Evolutionary conservation across 2,113 vertebrate species (phyloP).

Genomic region (Geococcyx californianus): DNA sequence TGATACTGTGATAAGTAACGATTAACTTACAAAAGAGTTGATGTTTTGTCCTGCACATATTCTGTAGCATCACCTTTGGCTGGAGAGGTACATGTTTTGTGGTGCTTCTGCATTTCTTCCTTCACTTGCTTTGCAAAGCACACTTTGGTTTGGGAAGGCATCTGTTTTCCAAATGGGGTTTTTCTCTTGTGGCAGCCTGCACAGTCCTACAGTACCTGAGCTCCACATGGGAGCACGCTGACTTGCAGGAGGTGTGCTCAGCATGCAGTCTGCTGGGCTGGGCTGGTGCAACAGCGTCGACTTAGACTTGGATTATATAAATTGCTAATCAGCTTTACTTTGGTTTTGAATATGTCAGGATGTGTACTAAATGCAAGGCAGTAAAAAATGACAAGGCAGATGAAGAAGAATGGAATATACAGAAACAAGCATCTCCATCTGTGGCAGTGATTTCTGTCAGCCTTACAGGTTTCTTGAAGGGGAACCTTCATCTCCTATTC

Average conservation of each 20-base stretch:
- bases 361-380: not conserved
- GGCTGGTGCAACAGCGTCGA: not conserved
- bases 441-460: not conserved
- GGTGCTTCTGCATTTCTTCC: not conserved
- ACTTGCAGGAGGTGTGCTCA: not conserved
- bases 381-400: not conserved
- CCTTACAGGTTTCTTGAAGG: not conserved
- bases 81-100: not conserved
- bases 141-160: not conserved
- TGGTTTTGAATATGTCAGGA: not conserved
- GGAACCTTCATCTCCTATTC: constrained; percentile 34
- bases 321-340: not conserved
- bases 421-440: not conserved
- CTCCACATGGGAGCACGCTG: not conserved
- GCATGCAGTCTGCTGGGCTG: not conserved
- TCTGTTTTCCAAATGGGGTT: not conserved
- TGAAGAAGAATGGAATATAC: not conserved
- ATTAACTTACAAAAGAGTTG: not conserved
- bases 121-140: not conserved
- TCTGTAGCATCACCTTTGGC: not conserved
- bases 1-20: not conserved
- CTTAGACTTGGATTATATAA: not conserved
- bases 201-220: not conserved
- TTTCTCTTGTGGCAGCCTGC: not conserved
- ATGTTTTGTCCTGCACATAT: not conserved